phyloP scores from a whole-genome alignment of 2,797 vertebrate species.

The Mus spretus region DNA sequence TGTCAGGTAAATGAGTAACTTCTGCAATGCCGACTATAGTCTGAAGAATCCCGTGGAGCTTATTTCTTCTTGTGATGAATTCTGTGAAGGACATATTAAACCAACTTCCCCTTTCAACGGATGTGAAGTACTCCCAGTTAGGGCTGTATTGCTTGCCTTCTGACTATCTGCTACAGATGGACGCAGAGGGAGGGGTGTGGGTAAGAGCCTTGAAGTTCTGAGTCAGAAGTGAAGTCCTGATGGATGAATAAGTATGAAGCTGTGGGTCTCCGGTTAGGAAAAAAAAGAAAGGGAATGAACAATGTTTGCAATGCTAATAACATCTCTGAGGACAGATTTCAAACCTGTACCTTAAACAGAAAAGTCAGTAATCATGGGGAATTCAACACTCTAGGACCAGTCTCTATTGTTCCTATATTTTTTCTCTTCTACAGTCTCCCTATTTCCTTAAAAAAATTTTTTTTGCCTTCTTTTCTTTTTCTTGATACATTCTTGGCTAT shows the following conservation, averaged over 20 bases:
- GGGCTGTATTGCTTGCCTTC: constrained; percentile 8
- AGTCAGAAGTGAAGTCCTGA: constrained; percentile 6
- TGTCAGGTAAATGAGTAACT: background rate
- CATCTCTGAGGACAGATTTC: background rate
- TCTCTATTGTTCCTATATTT: background rate
- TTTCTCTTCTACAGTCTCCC: background rate
- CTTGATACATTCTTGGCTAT: background rate
- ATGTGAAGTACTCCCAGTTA: background rate
- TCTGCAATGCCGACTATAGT: background rate
- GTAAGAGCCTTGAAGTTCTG: constrained; percentile 37
- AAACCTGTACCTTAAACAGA: constrained; percentile 17
- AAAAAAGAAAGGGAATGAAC: constrained; percentile 18
- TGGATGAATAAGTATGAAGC: constrained; percentile 10
- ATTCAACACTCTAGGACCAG: background rate
- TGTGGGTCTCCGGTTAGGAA: constrained; percentile 38
- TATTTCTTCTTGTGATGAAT: background rate
- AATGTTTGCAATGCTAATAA: constrained; percentile 48
- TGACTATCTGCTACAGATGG: constrained; percentile 12
- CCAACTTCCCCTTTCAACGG: background rate
- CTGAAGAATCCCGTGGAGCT: constrained; percentile 44
- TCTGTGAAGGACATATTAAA: constrained; percentile 37
- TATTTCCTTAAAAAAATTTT: background rate
- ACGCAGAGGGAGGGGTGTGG: background rate
- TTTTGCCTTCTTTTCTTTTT: background rate
- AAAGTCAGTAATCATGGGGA: background rate